These are phyloP conservation scores for Chironex yamaguchii DNA, from an alignment of 30 jellyfish, hydroid and myxozoan genomes.

Conservation along the genomic window DNA sequence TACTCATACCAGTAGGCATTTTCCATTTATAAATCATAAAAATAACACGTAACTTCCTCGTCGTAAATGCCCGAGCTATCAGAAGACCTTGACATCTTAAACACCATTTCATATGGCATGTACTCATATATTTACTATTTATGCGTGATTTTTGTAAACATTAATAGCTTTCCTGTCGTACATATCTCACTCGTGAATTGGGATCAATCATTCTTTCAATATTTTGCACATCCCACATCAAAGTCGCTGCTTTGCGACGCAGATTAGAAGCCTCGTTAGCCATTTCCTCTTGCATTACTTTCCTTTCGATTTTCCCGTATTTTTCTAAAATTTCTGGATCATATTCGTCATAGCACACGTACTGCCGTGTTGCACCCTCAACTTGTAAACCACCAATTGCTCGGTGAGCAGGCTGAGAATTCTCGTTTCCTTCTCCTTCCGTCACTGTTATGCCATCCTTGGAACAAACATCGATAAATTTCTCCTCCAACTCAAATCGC, in stretches of 20 bases:
- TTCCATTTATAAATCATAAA: too few species aligned
- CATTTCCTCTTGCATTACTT: slow-evolving; percentile 56
- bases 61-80: too few species aligned
- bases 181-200: slow-evolving; percentile 77
- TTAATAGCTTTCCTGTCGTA: slow-evolving; percentile 49
- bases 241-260: slow-evolving; percentile 73
- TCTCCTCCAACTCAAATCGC: slow-evolving; percentile 71
- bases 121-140: too few species aligned
- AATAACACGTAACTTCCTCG: too few species aligned
- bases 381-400: slow-evolving; percentile 82
- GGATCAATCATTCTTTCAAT: slow-evolving; percentile 86
- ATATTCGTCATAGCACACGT: slow-evolving; percentile 70
- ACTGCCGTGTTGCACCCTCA: slow-evolving; percentile 52
- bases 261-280: slow-evolving; percentile 74
- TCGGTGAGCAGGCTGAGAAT: slow-evolving; percentile 32
- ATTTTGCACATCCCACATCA: slow-evolving; percentile 78
- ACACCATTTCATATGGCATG: too few species aligned
- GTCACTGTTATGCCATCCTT: slow-evolving; percentile 55
- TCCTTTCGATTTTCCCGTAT: slow-evolving; percentile 51
- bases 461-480: slow-evolving; percentile 48
- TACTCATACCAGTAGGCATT: too few species aligned
- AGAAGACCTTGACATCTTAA: too few species aligned
- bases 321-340: slow-evolving; percentile 70
- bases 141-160: too few species aligned
- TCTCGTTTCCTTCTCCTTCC: slow-evolving; percentile 59